Base-by-base conservation (phyloP, 2,113 vertebrate genomes). In the Syngnathus floridae region DNA sequence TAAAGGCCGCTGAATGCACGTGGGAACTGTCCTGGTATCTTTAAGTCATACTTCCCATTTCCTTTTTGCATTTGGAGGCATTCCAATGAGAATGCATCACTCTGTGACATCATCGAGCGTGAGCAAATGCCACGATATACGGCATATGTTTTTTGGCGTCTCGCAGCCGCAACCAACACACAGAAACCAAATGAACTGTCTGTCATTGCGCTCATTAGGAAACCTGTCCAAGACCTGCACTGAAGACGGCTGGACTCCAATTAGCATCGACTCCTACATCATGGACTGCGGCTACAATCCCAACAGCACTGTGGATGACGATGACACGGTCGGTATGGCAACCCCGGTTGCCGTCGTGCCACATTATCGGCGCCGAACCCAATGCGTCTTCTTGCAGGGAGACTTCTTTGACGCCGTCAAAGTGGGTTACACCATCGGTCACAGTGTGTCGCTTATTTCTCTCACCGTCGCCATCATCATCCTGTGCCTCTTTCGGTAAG, bases 371-470 rank as follows among this genome's bases (percentile, higher is more conserved):
- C 4, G 17, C 38, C 59, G 16, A 22, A 61, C 19, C 26, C 13
- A 16, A 26, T 61, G n/a, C 48, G 38, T 64, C 62, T 78, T 43
- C 7, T 73, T 65, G 21, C 83, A 94, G 92, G 90, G 80, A 0
- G 26, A 86, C 0, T 98, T 98, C 81, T 94, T 90, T 1, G 67
- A 51, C 1, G 86, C 91, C 0, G 88, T 99, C 83, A 95, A 94
- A 92, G 94, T 92, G 0, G 93, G 95, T 46, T 99, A 98, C 89
- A 98, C 95, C 67, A 80, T 99, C 0, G 97, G 97, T 7, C 91
- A 99, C 79, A 92, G 92, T 12, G 76, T 97, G 4, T 99, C 97
- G 0, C 92, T 99, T 6, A 75, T 93, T 2, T 90, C 93, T 54
- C 93, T 99, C 56, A 92, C 92, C 0, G 74, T 88, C 0, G 95